These are phyloP conservation scores for Apamea crenata DNA, from an alignment of 2,888 invertebrate genomes.

Conservation along the genomic window DNA sequence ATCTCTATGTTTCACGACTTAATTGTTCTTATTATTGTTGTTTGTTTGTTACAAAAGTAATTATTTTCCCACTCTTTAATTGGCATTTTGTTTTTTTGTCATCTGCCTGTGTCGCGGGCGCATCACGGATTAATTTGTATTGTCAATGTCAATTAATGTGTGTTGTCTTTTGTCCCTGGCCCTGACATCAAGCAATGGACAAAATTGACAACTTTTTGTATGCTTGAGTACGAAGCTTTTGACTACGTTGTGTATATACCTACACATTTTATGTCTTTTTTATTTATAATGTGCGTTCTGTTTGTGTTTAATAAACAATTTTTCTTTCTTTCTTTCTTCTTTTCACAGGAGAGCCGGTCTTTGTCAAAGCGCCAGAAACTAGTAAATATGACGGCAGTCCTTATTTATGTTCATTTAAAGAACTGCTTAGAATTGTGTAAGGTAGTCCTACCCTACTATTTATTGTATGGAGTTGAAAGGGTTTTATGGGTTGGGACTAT, in stretches of 20 bases:
- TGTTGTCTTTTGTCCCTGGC: neutral
- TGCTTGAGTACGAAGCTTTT: neutral
- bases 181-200: neutral
- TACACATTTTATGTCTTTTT: neutral
- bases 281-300: neutral
- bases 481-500: neutral
- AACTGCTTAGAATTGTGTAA: no score
- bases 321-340: neutral
- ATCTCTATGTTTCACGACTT: neutral
- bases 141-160: neutral
- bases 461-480: neutral
- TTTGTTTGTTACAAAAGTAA: neutral
- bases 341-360: neutral
- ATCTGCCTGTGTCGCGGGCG: neutral
- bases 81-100: neutral
- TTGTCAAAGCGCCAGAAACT: neutral
- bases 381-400: neutral
- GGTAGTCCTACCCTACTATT: neutral
- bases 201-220: neutral
- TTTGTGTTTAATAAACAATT: neutral
- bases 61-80: neutral
- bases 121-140: neutral
- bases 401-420: slow-evolving; percentile 1
- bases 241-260: neutral
- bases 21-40: neutral